These are phyloP conservation scores for Ifrita kowaldi DNA, from an alignment of 2,113 vertebrate genomes.

Conservation along the genomic window DNA sequence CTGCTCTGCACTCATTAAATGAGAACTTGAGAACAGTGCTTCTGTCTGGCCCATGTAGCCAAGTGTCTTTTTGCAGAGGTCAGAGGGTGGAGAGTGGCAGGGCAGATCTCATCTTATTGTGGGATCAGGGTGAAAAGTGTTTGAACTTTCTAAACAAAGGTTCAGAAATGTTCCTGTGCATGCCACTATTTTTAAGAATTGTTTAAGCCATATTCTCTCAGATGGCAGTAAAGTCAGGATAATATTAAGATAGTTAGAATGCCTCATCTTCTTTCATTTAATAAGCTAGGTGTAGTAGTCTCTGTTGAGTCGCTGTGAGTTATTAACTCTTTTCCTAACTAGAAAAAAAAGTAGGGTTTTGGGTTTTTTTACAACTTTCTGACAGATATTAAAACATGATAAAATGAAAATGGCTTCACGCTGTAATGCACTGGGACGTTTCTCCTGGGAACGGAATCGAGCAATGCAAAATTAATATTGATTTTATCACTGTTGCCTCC, in stretches of 20 bases:
- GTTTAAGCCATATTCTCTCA: neutral
- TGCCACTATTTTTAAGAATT: neutral
- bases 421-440: neutral
- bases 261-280: neutral
- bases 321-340: slow-evolving; percentile 11
- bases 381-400: slow-evolving; percentile 19
- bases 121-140: neutral
- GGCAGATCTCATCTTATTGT: neutral
- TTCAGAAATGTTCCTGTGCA: neutral
- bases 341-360: neutral
- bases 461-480: slow-evolving; percentile 1
- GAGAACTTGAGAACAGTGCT: neutral
- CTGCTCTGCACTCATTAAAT: neutral
- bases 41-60: neutral
- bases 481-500: neutral
- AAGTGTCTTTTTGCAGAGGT: neutral
- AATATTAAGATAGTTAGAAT: neutral
- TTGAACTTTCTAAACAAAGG: neutral
- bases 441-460: neutral
- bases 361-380: neutral
- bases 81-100: neutral
- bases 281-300: neutral
- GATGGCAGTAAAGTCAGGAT: neutral
- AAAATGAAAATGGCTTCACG: neutral
- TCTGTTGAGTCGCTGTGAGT: neutral